Base-by-base conservation (phyloP, 2,888 invertebrate species). In the Shargacucullia verbasci region DNA sequence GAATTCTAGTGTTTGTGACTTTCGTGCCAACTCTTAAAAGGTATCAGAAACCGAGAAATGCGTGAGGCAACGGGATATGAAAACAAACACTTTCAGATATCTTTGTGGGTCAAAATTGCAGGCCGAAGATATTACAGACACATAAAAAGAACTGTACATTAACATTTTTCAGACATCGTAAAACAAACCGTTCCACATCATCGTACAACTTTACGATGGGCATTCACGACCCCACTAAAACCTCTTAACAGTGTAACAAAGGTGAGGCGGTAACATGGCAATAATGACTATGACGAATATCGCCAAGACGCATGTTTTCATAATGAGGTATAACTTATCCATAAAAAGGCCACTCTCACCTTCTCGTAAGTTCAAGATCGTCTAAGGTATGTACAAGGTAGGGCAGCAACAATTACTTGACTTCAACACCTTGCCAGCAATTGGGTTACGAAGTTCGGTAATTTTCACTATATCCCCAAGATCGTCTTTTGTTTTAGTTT, bases 121-220 rank as follows among this genome's bases (percentile, higher is more conserved):
- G 50, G 29, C 44, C 41, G 43, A 47, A 38, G 20, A 52, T n/a
- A 69, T 49, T 45, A 44, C 31, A 9, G 35, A n/a, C 29, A 9
- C 31, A 48, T 49, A 55, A 54, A 57, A 29, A 33, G 47, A 49
- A 56, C 46, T 33, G 52, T 37, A 67, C 35, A 40, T 27, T 44
- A 27, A 60, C 9, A 58, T 58, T 65, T 35, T 27, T 10, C 56
- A 66, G 75, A 52, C 59, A 52, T 59, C 43, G 41, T 73, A 65
- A 65, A 71, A 56, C 29, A 50, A 60, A 60, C n/a, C n/a, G n/a
- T n/a, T 55, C 44, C 12, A 9, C 34, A 39, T n/a, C n/a, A n/a
- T n/a, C n/a, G 20, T 20, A 20, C 20, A 20, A 47, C 40, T 65
- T 70, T 46, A 60, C 25, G 45, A 54, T 48, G 33, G 8, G 50